These are phyloP conservation scores for Pipistrellus nathusii DNA, from an alignment of 2,797 vertebrate species.

Conservation along the genomic window DNA sequence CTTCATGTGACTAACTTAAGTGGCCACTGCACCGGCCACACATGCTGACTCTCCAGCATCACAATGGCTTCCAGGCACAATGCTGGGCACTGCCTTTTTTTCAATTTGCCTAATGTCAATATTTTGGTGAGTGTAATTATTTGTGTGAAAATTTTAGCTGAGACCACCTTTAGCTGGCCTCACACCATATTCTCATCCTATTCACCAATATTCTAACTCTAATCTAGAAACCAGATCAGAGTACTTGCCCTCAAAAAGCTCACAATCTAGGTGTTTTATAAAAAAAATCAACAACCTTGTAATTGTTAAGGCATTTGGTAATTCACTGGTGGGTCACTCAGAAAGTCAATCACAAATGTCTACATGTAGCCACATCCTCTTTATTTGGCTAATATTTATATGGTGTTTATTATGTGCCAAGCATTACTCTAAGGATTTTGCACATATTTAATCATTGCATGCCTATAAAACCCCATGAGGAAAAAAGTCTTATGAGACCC, in stretches of 20 bases:
- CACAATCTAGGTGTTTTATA: background rate
- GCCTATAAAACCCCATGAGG: background rate
- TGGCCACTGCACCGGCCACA: background rate
- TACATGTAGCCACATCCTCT: background rate
- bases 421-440: background rate
- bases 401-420: background rate
- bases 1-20: background rate
- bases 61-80: background rate
- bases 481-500: background rate
- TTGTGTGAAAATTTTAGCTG: background rate
- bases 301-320: background rate
- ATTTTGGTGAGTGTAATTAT: background rate
- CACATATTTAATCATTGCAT: background rate
- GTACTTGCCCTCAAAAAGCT: background rate
- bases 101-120: background rate
- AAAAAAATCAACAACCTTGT: background rate
- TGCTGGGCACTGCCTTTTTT: background rate
- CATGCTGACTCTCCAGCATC: background rate
- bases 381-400: background rate
- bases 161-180: background rate
- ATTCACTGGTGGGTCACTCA: background rate
- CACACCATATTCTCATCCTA: background rate
- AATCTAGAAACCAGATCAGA: background rate
- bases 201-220: background rate
- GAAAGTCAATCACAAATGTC: slow-evolving; percentile 12